Base-by-base conservation (phyloP, 2,797 vertebrate species). In the Myoxocephalus aenaeus region DNA sequence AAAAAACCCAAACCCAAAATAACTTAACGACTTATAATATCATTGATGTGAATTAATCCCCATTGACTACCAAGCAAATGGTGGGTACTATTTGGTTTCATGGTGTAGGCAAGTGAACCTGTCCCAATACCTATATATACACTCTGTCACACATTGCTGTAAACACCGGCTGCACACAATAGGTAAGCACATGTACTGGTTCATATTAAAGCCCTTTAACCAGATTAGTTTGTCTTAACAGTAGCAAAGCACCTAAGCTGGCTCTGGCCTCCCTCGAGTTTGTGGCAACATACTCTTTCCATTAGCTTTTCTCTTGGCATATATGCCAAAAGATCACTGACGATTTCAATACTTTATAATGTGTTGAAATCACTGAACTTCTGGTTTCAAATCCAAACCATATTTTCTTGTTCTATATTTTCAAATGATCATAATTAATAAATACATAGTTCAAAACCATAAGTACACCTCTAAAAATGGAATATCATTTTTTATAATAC, bases 221-320 rank as follows among this genome's bases (percentile, higher is more conserved):
- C 82, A 83, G 93, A 94, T 95, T 93, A 95, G 67, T 75, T 85
- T 85, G 89, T 89, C 86, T 93, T 93, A 93, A 91, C 88, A 72
- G 66, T 70, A 36, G 67, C 65, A 84, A 87, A 83, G 90, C 68
- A 64, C 76, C 70, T 93, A 85, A 92, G 83, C 89, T 84, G 79
- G 36, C 65, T 15, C 53, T 82, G 83, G 87, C 73, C 85, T 81
- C 56, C 51, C 70, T 75, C 9, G 29, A 50, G 10, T 70, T 77
- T 78, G 59, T 58, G 50, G 70, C 72, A 74, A 73, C 46, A 46
- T 54, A 34, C 51, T 81, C 48, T 85, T 87, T 82, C 67, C 56
- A 54, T 80, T 56, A 64, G 48, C 20, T 32, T 59, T 38, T n/a
- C 65, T 77, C 25, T 75, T 38, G 7, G 17, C 18, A 68, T 58